phyloP scores from a whole-genome alignment of 35 echinoderm and acorn worm species.

The Ptychodera flava region DNA sequence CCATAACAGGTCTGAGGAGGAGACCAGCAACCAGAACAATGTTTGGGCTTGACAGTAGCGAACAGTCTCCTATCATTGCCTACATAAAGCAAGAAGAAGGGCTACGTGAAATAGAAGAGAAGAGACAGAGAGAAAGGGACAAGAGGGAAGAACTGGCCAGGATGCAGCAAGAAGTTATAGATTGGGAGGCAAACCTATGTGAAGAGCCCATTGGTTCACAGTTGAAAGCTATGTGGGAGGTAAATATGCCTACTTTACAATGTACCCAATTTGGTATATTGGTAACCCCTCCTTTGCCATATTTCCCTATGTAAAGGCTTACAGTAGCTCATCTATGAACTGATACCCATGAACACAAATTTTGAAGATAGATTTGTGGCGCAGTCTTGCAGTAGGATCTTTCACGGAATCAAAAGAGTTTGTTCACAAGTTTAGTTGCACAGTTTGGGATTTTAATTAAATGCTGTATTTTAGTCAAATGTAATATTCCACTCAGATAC shows the following conservation, averaged over 20 bases:
- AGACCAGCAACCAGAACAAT: not conserved
- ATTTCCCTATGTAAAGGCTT: no score
- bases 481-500: no score
- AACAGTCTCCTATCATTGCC: not conserved
- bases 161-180: conserved; percentile 18
- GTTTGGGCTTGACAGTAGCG: not conserved
- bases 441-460: no score
- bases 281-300: no score
- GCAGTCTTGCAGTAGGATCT: no score
- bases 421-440: no score
- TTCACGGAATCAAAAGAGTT: no score
- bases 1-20: not conserved
- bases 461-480: no score
- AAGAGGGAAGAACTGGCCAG: conserved; percentile 43
- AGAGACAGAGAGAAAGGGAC: conserved; percentile 36
- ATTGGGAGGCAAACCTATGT: conserved; percentile 55
- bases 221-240: conserved; percentile 66
- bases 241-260: not conserved
- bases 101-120: conserved; percentile 16
- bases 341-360: no score
- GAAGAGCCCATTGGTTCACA: conserved; percentile 16
- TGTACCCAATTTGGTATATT: no score
- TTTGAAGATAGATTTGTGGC: no score
- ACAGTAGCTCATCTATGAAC: no score
- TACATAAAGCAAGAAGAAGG: conserved; percentile 23